Evolutionary conservation across 2,113 vertebrate genomes (phyloP), one percentile per base, ranked within the genome.

Genomic region (Gobiocypris rarus): DNA sequence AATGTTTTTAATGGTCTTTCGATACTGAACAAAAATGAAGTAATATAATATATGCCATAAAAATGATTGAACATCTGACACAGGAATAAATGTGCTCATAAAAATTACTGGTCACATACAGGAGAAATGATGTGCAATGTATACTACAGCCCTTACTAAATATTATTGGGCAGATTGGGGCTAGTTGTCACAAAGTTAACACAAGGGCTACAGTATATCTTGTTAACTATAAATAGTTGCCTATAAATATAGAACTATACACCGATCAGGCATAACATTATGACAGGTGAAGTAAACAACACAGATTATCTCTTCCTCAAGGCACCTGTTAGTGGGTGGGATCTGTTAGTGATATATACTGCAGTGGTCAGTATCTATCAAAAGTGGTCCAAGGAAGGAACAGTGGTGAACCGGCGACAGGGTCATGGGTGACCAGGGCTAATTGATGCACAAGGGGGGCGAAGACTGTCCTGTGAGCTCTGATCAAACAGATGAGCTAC

Each of bases 1-100:
- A 34, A 75, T 5, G 2, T 75, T 75, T 75, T 31, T 28, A 52
- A 52, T 19, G 48, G 26, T 54, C 48, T 5, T 52, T 48, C 10
- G 52, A 28, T 50, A 52, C 28, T 31, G 73, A 34, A 54, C 26
- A 34, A 75, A 75, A 34, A 75, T 34, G 14, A 75, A 54, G 26
- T 54, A 31, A 54, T 75, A 19, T 45, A 63, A 28, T 7, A 24
- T 50, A 28, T 74, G 26, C 3, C 14, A 54, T 54, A 22, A 75
- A 75, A 75, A 75, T 75, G 15, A 54, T 22, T 28, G 26, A 75
- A 34, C 26, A 54, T 22, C 73, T 75, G 73, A 75, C 63, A 45
- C 5, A 13, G 8, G 14, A 26, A 75, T 48, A 2, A 48, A 73
- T 45, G 70, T 73, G n/a, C 50, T 54, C 15, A 75, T 75, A 38